A percentile compares a stretch with the other conserved stretches of the same genome.
These are phyloP conservation scores for Callyntrura guangdongensis DNA, from an alignment of 2,888 invertebrate species.

Conservation along the genomic window DNA sequence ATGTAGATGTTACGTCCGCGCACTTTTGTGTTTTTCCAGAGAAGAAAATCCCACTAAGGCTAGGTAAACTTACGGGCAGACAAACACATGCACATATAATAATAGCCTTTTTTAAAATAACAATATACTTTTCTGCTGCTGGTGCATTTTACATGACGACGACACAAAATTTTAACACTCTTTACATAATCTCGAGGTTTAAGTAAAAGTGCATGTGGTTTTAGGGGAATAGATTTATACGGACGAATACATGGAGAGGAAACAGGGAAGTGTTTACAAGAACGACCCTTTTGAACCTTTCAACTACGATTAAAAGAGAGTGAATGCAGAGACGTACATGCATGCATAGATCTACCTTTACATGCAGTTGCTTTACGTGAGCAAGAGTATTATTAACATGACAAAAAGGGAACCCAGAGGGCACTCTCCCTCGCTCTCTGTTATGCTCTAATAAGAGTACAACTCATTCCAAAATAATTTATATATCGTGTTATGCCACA, in stretches of 20 bases:
- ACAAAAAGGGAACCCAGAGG: not conserved
- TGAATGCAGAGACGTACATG: conserved; percentile 3
- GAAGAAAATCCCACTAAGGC: not conserved
- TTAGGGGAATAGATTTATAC: not conserved
- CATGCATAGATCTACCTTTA: not conserved
- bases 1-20: too few species aligned
- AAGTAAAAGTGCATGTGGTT: not conserved
- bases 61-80: too few species aligned
- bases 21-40: too few species aligned
- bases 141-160: conserved; percentile 15
- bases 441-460: conserved; percentile 15
- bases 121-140: not conserved
- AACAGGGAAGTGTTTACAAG: not conserved
- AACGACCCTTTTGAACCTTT: conserved; percentile 1
- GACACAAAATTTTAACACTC: conserved; percentile 2
- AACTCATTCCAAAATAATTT: conserved; percentile 24
- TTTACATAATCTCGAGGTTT: conserved; percentile 21
- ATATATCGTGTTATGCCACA: not conserved
- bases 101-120: not conserved
- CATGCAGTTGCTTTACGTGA: not conserved
- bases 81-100: not conserved
- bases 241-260: not conserved
- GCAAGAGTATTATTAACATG: not conserved
- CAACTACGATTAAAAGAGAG: not conserved
- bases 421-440: not conserved